Conservation (phyloP, 2,797 vertebrate genomes). For the Tiaroga cobitis region DNA sequence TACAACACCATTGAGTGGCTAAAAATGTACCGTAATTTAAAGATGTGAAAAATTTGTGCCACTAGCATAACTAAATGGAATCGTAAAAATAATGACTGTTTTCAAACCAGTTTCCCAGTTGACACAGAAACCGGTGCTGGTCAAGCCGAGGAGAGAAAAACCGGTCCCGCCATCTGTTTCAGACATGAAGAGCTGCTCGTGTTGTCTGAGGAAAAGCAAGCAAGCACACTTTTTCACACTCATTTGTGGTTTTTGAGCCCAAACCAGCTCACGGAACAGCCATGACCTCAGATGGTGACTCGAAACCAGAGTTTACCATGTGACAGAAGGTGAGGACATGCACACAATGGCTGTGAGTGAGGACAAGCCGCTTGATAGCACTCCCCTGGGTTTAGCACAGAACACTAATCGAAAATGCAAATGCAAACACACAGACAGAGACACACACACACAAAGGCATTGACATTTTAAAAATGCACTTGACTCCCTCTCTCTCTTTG, state of each 20-base stretch:
- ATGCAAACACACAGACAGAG: neutral
- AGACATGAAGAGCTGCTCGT: neutral
- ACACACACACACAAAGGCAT: slow-evolving; percentile 11
- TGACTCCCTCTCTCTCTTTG: slow-evolving; percentile 24
- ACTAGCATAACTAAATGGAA: neutral
- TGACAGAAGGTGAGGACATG: slow-evolving; percentile 16
- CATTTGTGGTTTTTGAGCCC: neutral
- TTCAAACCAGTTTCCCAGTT: neutral
- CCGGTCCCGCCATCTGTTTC: neutral
- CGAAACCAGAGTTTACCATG: slow-evolving; percentile 6
- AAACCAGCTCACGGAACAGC: neutral
- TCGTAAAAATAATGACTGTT: neutral
- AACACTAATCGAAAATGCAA: slow-evolving; percentile 24
- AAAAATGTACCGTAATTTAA: neutral
- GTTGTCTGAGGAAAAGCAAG: neutral
- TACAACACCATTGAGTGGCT: neutral
- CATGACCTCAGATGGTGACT: slow-evolving; percentile 16
- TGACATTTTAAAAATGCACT: slow-evolving; percentile 41
- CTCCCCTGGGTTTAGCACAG: slow-evolving; percentile 31
- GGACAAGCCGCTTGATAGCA: slow-evolving; percentile 27
- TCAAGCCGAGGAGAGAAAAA: neutral
- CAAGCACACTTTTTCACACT: neutral
- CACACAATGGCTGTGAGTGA: neutral
- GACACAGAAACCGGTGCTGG: neutral
- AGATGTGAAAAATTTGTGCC: too few species aligned